A percentile compares a stretch with the other conserved stretches of the same genome.
Conservation (phyloP, 37 sponge, comb jelly and placozoan genomes). For the Eunapius fragilis region DNA sequence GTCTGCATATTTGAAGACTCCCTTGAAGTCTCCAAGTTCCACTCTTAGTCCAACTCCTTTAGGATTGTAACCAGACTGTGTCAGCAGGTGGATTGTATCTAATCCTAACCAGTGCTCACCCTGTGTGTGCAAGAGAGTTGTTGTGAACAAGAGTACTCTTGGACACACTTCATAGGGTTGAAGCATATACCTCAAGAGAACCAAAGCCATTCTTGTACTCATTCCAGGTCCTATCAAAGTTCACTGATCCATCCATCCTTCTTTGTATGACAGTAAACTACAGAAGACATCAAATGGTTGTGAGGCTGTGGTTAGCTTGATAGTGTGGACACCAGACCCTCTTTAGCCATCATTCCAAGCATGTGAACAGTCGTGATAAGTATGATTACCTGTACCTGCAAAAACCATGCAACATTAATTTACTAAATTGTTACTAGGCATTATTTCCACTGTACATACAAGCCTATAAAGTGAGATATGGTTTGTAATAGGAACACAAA, state of each 20-base stretch:
- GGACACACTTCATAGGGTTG: no score
- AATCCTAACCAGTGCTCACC: not conserved
- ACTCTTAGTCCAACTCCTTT: not conserved
- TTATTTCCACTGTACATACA: no score
- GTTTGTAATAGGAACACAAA: no score
- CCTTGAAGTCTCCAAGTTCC: not conserved
- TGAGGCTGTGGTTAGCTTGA: not conserved
- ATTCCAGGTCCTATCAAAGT: slow-evolving; percentile 12
- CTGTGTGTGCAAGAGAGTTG: not conserved
- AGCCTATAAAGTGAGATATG: no score
- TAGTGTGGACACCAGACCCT: not conserved
- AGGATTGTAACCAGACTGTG: not conserved
- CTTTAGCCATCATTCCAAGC: not conserved
- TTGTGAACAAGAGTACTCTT: not conserved
- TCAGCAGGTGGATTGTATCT: not conserved
- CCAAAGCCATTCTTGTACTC: slow-evolving; percentile 27
- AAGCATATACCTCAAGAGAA: not conserved
- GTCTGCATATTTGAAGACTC: not conserved
- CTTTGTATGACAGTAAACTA: not conserved
- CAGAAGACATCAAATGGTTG: not conserved
- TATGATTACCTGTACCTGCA: no score
- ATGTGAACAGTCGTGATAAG: not conserved
- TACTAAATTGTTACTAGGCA: no score
- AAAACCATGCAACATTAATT: no score
- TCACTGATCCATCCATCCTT: slow-evolving; percentile 15